Base-by-base conservation (phyloP, 1,140 invertebrate species). In the Chlorops oryzae region DNA sequence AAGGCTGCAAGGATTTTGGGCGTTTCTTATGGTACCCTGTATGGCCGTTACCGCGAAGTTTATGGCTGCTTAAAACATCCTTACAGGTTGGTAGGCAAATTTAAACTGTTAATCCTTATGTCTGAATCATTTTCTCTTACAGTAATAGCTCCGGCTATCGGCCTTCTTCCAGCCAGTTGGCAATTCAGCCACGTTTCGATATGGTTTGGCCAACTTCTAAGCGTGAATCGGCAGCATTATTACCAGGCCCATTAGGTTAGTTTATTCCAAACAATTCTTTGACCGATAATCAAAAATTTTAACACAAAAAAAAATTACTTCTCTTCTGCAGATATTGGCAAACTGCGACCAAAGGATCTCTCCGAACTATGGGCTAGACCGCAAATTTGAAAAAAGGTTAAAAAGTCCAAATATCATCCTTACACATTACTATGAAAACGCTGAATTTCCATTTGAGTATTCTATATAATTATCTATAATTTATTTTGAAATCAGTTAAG, bases 11-110 rank as follows among this genome's bases (percentile, higher is more conserved):
- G 90, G 69, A 80, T 92, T 37, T 75, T 92, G 41, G 89, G 89
- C 15, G 89, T 92, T 2, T 91, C 88, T 10, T 92, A 92, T 73
- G 88, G 89, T 10, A 92, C 89, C 3, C 78, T 92, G 2, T 92
- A 92, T 63, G 89, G 89, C 18, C 75, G 88, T 59, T 92, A 92
- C 72, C 74, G 89, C 7, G 89, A 92, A 73, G 87, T 87, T 27
- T 91, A 90, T 67, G 89, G 89, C 17, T 92, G 88, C 66, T 80
- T 91, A 48, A 91, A 91, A 48, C 67, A 70, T 58, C 67, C 67
- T 0, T 70, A 70, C 35, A 70, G 67, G 67, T 70, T 12, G 17
- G 40, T 28, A 1, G 23, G 23, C 4, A 44, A 52, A 22, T 12
- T 20, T 12, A 17, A 21, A 34, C 45, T 47, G 10, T 12, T n/a